Percentiles rank a stretch among this genome's conserved stretches.
Evolutionary conservation across 1,140 invertebrate genomes (phyloP).

Genomic region (Aporrectodea caliginosa): DNA sequence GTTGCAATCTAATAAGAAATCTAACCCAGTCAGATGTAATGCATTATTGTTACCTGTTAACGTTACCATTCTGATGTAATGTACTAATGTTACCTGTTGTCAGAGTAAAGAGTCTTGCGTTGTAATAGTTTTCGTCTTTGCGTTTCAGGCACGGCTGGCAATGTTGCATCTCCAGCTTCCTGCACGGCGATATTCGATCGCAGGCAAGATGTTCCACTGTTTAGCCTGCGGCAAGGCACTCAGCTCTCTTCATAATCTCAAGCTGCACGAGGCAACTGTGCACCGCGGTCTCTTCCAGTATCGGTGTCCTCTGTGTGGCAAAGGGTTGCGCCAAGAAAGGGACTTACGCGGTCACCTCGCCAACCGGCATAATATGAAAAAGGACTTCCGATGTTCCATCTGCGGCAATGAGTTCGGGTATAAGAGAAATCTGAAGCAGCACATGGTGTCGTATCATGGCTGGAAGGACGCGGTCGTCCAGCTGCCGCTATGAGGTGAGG

Average conservation of each 20-base stretch:
- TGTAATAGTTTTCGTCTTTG: too few relatives aligned
- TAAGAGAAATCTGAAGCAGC: conserved; percentile 69
- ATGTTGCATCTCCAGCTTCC: background rate
- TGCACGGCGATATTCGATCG: background rate
- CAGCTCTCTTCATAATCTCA: background rate
- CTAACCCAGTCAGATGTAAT: too few relatives aligned
- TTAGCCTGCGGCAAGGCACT: background rate
- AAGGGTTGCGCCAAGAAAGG: conserved; percentile 4
- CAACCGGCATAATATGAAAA: conserved; percentile 65
- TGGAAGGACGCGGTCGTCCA: background rate
- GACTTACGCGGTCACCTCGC: conserved; percentile 9
- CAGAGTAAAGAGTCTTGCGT: too few relatives aligned
- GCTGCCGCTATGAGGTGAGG: background rate
- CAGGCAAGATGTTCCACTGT: background rate
- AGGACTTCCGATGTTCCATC: conserved; percentile 65
- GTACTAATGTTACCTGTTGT: too few relatives aligned
- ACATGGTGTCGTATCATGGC: conserved; percentile 56
- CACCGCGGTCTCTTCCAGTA: conserved; percentile 24
- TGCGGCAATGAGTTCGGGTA: conserved; percentile 68
- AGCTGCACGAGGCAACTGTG: conserved; percentile 14
- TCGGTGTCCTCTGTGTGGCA: conserved; percentile 15
- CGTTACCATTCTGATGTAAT: too few relatives aligned
- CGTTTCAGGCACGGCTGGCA: background rate
- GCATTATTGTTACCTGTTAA: too few relatives aligned
- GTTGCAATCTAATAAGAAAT: too few relatives aligned